Evolutionary conservation across 2,797 vertebrate species (phyloP), one percentile per base, ranked within the genome.

Genomic region (Buceros bicornis): DNA sequence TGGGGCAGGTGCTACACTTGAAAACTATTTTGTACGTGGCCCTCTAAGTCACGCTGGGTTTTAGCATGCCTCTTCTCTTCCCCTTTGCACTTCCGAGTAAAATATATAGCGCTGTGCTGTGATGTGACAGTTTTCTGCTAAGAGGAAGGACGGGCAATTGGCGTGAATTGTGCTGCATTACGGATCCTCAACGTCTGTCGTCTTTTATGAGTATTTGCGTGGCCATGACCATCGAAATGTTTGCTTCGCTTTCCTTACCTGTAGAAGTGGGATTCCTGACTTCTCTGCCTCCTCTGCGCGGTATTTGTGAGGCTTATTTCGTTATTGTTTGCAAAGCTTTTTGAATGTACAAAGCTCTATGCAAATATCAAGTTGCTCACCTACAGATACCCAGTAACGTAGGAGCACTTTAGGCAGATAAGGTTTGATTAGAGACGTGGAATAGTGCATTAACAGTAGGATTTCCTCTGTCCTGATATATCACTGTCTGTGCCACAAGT

Each of bases 371-470:
- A 20, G 4, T 87, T 82, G 37, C 64, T 90, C 58, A 13, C 85
- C 90, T 76, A 62, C 42, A 25, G 50, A 64, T 45, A 88, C 43
- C 66, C 83, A 65, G 50, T 73, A 82, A 88, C 6, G 21, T 31
- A 71, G 45, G 60, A 72, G 67, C 78, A 79, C 73, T 94, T 96
- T 31, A 64, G 53, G 50, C 19, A 93, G 67, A 51, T 89, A 90
- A 97, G 33, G 65, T 96, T 95, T 95, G 94, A 93, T 96, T 96
- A 94, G 71, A 89, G 29, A 65, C 54, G 60, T 65, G 50, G 57
- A 92, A 58, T 77, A 61, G 29, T 61, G 64, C 60, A 90, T 16
- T 82, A 92, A 78, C 26, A 35, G 33, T 74, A 80, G 92, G 90
- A 92, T 96, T 93, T 96, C 77, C 19, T 72, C 56, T 45, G 28